These are phyloP conservation scores for Eupithecia vulgata DNA, from an alignment of 2,888 invertebrate genomes.

Conservation along the genomic window DNA sequence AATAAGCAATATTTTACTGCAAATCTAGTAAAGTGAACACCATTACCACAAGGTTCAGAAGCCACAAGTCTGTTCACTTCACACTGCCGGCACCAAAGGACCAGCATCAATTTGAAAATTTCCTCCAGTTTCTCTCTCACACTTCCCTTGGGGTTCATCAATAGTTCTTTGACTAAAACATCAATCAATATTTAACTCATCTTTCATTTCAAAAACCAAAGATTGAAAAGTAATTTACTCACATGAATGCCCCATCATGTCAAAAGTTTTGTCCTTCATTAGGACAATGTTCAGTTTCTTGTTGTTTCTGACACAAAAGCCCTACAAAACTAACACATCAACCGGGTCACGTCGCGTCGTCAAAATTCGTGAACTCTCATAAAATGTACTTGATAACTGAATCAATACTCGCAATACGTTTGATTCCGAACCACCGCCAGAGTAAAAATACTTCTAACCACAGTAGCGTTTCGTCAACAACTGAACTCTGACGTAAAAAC, in stretches of 20 bases:
- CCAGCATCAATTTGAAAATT: conserved; percentile 91
- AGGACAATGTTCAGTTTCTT: conserved; percentile 55
- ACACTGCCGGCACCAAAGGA: conserved; percentile 92
- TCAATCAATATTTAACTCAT: conserved; percentile 41
- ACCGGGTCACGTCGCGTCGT: conserved; percentile 66
- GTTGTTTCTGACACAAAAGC: conserved; percentile 52
- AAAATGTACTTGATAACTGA: conserved; percentile 59
- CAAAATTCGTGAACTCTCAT: conserved; percentile 44
- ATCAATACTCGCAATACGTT: conserved; percentile 67
- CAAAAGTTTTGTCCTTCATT: conserved; percentile 33
- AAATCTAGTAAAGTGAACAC: background rate
- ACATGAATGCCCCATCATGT: conserved; percentile 70
- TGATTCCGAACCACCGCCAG: conserved; percentile 48
- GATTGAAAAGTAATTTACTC: conserved; percentile 48
- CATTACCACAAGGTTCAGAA: conserved; percentile 81
- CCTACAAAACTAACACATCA: conserved; percentile 49
- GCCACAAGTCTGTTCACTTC: conserved; percentile 87
- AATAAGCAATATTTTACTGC: conserved; percentile 1
- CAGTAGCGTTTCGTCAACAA: conserved; percentile 74
- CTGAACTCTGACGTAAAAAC: conserved; percentile 73
- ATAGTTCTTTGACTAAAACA: conserved; percentile 72
- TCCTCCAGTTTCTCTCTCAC: conserved; percentile 88
- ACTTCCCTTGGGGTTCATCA: conserved; percentile 68
- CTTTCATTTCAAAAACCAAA: conserved; percentile 18
- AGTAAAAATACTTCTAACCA: conserved; percentile 68